These are phyloP conservation scores for Bradypus variegatus DNA, from an alignment of 2,797 vertebrate species.

Conservation along the genomic window DNA sequence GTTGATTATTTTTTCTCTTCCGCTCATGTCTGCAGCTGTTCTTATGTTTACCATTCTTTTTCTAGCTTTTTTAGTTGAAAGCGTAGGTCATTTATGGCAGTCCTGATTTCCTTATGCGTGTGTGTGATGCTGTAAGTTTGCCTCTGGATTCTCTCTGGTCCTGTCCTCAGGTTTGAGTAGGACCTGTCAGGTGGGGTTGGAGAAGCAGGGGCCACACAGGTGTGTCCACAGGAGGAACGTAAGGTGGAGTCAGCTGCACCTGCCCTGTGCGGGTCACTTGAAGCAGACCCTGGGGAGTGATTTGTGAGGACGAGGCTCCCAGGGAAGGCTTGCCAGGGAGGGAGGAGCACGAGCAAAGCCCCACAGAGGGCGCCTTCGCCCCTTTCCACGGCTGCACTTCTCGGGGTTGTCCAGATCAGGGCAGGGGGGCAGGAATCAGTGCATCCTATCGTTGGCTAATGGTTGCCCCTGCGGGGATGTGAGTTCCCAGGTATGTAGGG, in stretches of 20 bases:
- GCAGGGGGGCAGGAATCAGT: neutral
- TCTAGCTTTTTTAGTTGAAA: slow-evolving; percentile 26
- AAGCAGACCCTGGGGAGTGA: neutral
- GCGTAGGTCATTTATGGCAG: neutral
- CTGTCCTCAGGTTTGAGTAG: slow-evolving; percentile 5
- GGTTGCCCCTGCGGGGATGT: neutral
- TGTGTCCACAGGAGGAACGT: neutral
- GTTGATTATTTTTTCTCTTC: neutral
- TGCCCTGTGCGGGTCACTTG: neutral
- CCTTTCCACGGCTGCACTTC: neutral
- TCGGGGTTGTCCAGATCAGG: neutral
- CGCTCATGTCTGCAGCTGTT: neutral
- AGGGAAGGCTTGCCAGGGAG: neutral
- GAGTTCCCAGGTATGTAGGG: neutral
- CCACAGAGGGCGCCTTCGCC: neutral
- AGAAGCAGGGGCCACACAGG: neutral
- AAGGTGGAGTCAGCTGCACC: neutral
- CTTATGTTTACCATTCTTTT: neutral
- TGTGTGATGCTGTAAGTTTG: neutral
- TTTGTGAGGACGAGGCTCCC: slow-evolving; percentile 2
- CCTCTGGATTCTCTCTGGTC: slow-evolving; percentile 16
- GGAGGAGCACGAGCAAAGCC: neutral
- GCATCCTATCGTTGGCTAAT: neutral
- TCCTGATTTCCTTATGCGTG: neutral
- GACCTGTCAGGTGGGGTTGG: neutral